Percentiles rank a stretch among this genome's conserved stretches.
These are phyloP conservation scores for Drosophila flavopinicola DNA, from an alignment of 2,888 invertebrate species.

Conservation along the genomic window DNA sequence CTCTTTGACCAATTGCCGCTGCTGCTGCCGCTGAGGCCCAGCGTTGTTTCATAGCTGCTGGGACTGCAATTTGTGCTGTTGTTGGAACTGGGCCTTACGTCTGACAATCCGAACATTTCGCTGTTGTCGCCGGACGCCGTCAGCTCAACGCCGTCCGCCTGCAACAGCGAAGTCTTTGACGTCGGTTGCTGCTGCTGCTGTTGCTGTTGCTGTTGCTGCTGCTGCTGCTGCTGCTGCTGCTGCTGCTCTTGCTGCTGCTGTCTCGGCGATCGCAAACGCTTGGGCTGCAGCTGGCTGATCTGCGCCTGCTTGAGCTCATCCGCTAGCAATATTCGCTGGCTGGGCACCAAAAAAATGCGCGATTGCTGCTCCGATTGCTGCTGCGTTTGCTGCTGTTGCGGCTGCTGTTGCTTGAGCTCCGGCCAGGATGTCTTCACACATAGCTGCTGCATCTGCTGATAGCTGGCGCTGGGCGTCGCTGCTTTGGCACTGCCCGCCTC, in stretches of 20 bases:
- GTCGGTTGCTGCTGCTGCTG: conserved; percentile 3
- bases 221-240: not conserved
- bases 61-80: conserved; percentile 3
- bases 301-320: conserved; percentile 34
- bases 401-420: not conserved
- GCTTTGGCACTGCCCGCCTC: conserved; percentile 12
- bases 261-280: not conserved
- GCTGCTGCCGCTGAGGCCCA: conserved; percentile 19
- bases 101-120: conserved; percentile 1
- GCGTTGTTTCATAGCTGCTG: conserved; percentile 2
- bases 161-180: conserved; percentile 25
- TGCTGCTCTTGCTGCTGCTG: not conserved
- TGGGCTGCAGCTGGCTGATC: conserved; percentile 13
- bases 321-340: conserved; percentile 29
- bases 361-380: not conserved
- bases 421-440: conserved; percentile 10
- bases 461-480: not conserved
- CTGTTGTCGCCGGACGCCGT: conserved; percentile 42
- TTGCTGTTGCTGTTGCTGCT: not conserved
- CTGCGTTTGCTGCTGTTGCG: not conserved
- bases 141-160: conserved; percentile 23
- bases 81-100: not conserved
- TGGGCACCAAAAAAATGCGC: conserved; percentile 27
- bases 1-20: conserved; percentile 30
- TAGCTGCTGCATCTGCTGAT: not conserved